Base-by-base conservation (phyloP, 1,140 invertebrate genomes). In the Neodiprion fabricii region DNA sequence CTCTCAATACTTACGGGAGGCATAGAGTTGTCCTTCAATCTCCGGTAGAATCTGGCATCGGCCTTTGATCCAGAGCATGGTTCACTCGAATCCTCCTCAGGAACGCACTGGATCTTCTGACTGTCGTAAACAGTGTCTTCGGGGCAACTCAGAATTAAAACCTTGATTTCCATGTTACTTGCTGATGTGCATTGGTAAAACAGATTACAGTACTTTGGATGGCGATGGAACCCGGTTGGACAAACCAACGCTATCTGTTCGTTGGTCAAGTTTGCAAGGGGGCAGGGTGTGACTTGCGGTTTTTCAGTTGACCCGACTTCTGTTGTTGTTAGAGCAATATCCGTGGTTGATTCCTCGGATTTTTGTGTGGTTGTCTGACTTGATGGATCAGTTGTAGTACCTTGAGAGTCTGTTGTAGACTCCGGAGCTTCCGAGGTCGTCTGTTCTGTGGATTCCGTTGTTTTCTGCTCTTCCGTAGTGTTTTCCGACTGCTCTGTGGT, bases 191-290 rank as follows among this genome's bases (percentile, higher is more conserved):
- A 96, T 84, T 96, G 95, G 80, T 96, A 96, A 86, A 96, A 95
- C 66, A 95, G 84, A 82, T 96, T 94, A 81, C 95, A 96, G 80
- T 94, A 92, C 83, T 95, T 94, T 0, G 95, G 94, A 90, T 96
- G 95, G 76, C 94, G 91, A 80, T 90, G 91, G 86, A 96, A 96
- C 50, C 94, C 94, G 50, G 94, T 94, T 14, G 95, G 95, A 82
- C 95, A 96, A 7, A 94, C 91, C 68, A 93, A 90, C 8, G 91
- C 84, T 73, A 92, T 88, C 86, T 96, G 94, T 74, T 94, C 92
- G 8, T 91, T 91, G 1, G 86, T 84, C 0, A 89, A 72, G 74
- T 88, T 85, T 65, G 84, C 85, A 65, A 85, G 72, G 49, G 82
- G 75, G 65, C 85, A 87, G 8, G 82, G 78, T 9, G 70, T 23